Percentiles rank a stretch among this genome's conserved stretches.
Conservation (phyloP, 1,140 invertebrate species). For the Chrysopa pallens region DNA sequence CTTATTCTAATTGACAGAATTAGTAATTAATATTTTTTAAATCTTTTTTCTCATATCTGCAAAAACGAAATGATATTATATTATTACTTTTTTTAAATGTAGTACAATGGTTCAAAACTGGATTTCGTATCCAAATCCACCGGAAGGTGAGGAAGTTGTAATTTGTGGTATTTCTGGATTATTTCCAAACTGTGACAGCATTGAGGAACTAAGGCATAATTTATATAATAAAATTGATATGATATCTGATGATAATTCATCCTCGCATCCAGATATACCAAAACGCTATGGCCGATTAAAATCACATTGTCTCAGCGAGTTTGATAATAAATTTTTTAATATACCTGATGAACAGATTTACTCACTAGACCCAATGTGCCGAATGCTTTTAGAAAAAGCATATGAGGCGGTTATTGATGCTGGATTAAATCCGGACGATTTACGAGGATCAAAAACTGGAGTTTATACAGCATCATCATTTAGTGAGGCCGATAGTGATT, state of each 20-base stretch:
- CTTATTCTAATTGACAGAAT: no score
- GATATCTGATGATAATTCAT: conserved; percentile 49
- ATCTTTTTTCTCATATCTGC: no score
- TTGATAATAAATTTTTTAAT: conserved; percentile 67
- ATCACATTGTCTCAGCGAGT: conserved; percentile 59
- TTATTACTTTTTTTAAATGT: no score
- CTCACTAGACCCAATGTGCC: conserved; percentile 72
- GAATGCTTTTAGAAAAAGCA: conserved; percentile 61
- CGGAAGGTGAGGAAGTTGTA: conserved; percentile 28
- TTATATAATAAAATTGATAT: conserved; percentile 35
- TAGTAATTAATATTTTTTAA: no score
- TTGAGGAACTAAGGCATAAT: conserved; percentile 37
- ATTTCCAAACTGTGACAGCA: conserved; percentile 38
- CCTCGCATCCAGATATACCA: conserved; percentile 46
- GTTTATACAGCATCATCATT: conserved; percentile 49
- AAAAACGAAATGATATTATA: no score
- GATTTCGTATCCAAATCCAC: no score
- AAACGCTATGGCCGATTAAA: conserved; percentile 48
- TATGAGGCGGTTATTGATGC: conserved; percentile 78
- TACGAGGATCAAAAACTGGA: conserved; percentile 30
- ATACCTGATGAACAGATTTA: conserved; percentile 66
- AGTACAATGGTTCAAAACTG: no score
- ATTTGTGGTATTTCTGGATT: conserved; percentile 41
- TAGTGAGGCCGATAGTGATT: conserved; percentile 66
- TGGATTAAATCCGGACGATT: conserved; percentile 34